Evolutionary conservation across 2,888 invertebrate genomes (phyloP), one percentile per base, ranked within the genome.

Genomic region (Odontothrips loti): DNA sequence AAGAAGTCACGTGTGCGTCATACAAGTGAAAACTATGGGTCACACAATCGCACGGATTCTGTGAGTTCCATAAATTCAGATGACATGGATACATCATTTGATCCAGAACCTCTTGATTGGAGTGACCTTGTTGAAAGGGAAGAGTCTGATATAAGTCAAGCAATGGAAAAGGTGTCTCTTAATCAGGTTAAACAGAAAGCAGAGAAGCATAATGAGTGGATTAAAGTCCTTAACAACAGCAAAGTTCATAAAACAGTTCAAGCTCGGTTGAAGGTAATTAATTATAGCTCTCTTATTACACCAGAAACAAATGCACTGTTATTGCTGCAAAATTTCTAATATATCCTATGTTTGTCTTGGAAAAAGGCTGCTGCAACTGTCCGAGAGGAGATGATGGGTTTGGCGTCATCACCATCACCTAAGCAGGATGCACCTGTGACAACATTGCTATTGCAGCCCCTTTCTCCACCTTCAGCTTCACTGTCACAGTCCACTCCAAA

Each of bases 131-230:
- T 75, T 0, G 68, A 75, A 27, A 75, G 27, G 68, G 68, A 75
- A 75, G 68, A 75, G 27, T 27, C 27, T 23, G 27, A 27, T 27
- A 75, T 75, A 23, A 75, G 12, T 27, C 23, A 75, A 27, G n/a
- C 68, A 12, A 27, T 75, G 23, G 34, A 83, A 83, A 81, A 83
- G 82, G 79, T 27, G 68, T 68, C 79, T 47, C n/a, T 48, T 29
- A 23, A 81, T 78, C 48, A 82, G 81, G n/a, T 34, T 79, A 23
- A 81, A 82, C 43, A 78, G 83, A 58, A 80, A 80, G 27, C 81
- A 83, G 17, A 82, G 82, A 79, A 83, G 83, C 80, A 83, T 82
- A 15, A 81, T 82, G 2, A 82, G 83, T 80, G 83, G 82, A 80
- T 82, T 81, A 82, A 82, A 43, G 82, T 82, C 29, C 80, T 82